Percentiles rank a stretch among this genome's conserved stretches.
Conservation (phyloP, 2,888 invertebrate species). For the Drosophila borborema region DNA sequence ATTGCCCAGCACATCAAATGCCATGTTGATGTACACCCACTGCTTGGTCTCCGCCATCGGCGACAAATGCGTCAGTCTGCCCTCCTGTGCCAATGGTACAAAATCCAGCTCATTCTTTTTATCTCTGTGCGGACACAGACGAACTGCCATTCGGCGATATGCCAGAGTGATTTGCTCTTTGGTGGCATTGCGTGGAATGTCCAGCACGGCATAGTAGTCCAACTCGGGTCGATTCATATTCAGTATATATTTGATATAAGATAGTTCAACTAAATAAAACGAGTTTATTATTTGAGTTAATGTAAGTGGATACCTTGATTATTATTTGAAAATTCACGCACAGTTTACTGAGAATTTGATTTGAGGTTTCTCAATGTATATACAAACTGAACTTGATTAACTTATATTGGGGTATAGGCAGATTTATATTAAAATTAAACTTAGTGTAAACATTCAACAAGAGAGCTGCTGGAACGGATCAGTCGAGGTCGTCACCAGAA, state of each 20-base stretch:
- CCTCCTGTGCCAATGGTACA: constrained; percentile 82
- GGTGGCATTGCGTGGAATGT: constrained; percentile 88
- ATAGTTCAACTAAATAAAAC: constrained; percentile 17
- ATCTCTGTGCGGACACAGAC: constrained; percentile 86
- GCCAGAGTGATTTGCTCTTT: constrained; percentile 91
- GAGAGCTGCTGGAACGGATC: constrained; percentile 47
- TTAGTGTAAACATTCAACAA: constrained; percentile 34
- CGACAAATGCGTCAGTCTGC: constrained; percentile 73
- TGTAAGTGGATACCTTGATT: constrained; percentile 23
- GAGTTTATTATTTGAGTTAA: constrained; percentile 15
- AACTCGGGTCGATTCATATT: constrained; percentile 84
- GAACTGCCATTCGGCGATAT: constrained; percentile 86
- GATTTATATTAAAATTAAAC: constrained; percentile 40
- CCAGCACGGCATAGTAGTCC: constrained; percentile 92
- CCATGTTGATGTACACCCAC: constrained; percentile 88
- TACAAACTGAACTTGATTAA: constrained; percentile 49
- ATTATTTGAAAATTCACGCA: constrained; percentile 35
- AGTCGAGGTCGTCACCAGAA: constrained; percentile 82
- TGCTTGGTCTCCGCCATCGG: constrained; percentile 69
- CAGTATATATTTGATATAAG: background rate
- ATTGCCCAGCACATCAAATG: constrained; percentile 90
- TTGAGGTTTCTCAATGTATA: constrained; percentile 49
- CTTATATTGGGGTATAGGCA: constrained; percentile 12
- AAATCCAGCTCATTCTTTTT: constrained; percentile 86
- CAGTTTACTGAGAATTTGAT: constrained; percentile 67